These are phyloP conservation scores for Drosophila mulleri DNA, from an alignment of 2,888 invertebrate species.

Conservation along the genomic window DNA sequence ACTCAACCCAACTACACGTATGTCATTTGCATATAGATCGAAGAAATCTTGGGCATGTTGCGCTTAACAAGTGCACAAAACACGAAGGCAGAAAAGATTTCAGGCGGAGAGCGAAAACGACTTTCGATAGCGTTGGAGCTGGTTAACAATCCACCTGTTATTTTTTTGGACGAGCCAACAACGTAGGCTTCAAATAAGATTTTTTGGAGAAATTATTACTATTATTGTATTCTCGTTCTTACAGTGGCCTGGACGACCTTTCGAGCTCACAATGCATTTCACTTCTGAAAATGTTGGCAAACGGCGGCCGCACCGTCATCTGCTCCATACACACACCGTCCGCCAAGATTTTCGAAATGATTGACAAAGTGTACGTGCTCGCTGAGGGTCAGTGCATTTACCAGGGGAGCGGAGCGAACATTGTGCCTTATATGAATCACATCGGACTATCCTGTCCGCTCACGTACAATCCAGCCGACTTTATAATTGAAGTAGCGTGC, in stretches of 20 bases:
- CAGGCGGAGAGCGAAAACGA: conserved; percentile 96
- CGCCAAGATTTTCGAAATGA: conserved; percentile 95
- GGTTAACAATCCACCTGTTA: conserved; percentile 95
- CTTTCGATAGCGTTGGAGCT: conserved; percentile 97
- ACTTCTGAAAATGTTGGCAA: conserved; percentile 92
- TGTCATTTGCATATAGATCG: conserved; percentile 88
- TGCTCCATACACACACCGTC: conserved; percentile 99
- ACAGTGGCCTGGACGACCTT: conserved; percentile 95
- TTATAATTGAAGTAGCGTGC: conserved; percentile 93
- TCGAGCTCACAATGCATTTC: conserved; percentile 95
- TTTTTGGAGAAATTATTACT: background rate
- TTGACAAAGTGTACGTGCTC: conserved; percentile 95
- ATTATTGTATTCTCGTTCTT: conserved; percentile 47
- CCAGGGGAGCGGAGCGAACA: conserved; percentile 91
- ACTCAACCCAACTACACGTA: background rate
- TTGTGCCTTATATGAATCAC: conserved; percentile 92
- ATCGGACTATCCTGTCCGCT: conserved; percentile 94
- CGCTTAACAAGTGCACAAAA: conserved; percentile 90
- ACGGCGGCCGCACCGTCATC: conserved; percentile 94
- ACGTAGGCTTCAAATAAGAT: conserved; percentile 88
- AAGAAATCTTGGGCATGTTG: conserved; percentile 93
- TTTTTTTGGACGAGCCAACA: conserved; percentile 98
- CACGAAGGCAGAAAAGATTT: conserved; percentile 91
- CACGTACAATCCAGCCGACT: conserved; percentile 98
- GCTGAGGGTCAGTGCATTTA: conserved; percentile 96